These are phyloP conservation scores for Siniperca chuatsi DNA, from an alignment of 2,113 vertebrate genomes.

Conservation along the genomic window DNA sequence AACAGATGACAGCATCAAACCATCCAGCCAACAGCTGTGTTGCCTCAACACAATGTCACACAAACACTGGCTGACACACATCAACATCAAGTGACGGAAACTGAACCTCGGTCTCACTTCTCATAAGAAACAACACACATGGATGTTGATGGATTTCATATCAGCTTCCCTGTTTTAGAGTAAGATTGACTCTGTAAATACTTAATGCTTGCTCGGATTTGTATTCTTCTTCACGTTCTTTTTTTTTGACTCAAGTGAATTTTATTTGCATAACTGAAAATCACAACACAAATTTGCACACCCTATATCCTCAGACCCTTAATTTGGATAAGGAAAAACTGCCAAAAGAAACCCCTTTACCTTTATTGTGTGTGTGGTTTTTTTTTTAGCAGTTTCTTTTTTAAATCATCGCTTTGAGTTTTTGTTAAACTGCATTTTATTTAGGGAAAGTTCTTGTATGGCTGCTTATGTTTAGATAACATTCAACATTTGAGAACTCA, in stretches of 20 bases:
- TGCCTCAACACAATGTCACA: slow-evolving; percentile 35
- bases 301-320: background rate
- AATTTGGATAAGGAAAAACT: background rate
- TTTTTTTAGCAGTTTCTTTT: too few relatives aligned
- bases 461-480: background rate
- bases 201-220: background rate
- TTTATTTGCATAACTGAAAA: background rate
- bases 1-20: slow-evolving; percentile 44
- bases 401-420: too few relatives aligned
- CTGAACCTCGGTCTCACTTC: slow-evolving; percentile 7
- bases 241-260: background rate
- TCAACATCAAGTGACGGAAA: slow-evolving; percentile 1
- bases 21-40: slow-evolving; percentile 55
- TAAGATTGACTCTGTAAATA: background rate
- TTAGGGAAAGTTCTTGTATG: background rate
- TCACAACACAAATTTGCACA: background rate
- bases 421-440: background rate
- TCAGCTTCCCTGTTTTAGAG: background rate
- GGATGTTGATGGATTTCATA: background rate
- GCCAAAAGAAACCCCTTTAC: too few relatives aligned
- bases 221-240: background rate
- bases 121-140: slow-evolving; percentile 4
- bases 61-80: slow-evolving; percentile 33
- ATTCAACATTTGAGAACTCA: background rate
- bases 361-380: too few relatives aligned